Percentiles rank a stretch among this genome's conserved stretches.
Conservation (phyloP, 2,797 vertebrate species). For the Sebastes dallii region DNA sequence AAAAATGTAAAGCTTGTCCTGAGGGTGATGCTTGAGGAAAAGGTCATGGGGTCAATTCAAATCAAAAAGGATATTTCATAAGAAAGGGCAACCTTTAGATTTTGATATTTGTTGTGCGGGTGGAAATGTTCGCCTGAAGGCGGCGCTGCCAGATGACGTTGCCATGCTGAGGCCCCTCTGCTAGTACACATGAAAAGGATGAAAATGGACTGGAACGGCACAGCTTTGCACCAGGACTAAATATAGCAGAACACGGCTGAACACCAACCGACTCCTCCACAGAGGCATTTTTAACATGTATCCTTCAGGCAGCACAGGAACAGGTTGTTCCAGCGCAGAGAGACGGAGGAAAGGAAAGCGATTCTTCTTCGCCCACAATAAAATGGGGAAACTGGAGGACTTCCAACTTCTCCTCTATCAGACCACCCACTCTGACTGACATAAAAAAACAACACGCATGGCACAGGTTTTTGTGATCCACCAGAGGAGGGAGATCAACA, state of each 20-base stretch:
- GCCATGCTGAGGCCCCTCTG: too few relatives aligned
- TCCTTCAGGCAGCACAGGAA: conserved; percentile 17
- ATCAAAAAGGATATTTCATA: not conserved
- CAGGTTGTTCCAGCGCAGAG: conserved; percentile 26
- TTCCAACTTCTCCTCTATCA: conserved; percentile 69
- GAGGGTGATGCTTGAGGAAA: not conserved
- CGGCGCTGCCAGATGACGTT: too few relatives aligned
- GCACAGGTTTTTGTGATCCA: conserved; percentile 73
- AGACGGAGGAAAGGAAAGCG: conserved; percentile 31
- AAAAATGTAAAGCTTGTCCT: not conserved
- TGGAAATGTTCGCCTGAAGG: not conserved
- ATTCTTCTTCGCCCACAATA: conserved; percentile 36
- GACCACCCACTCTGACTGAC: conserved; percentile 86
- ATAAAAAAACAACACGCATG: conserved; percentile 82
- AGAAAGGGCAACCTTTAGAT: not conserved
- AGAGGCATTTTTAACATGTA: conserved; percentile 19
- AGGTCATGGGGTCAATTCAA: not conserved
- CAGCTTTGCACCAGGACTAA: conserved; percentile 12
- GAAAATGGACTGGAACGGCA: not conserved
- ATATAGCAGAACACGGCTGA: conserved; percentile 7
- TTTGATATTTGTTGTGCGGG: not conserved
- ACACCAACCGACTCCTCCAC: conserved; percentile 33
- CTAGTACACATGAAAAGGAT: not conserved
- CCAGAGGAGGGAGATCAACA: conserved; percentile 53
- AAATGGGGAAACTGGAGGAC: conserved; percentile 48